A percentile compares a stretch with the other conserved stretches of the same genome.
These are phyloP conservation scores for Adrianichthys oophorus DNA, from an alignment of 2,797 vertebrate genomes.

Conservation along the genomic window DNA sequence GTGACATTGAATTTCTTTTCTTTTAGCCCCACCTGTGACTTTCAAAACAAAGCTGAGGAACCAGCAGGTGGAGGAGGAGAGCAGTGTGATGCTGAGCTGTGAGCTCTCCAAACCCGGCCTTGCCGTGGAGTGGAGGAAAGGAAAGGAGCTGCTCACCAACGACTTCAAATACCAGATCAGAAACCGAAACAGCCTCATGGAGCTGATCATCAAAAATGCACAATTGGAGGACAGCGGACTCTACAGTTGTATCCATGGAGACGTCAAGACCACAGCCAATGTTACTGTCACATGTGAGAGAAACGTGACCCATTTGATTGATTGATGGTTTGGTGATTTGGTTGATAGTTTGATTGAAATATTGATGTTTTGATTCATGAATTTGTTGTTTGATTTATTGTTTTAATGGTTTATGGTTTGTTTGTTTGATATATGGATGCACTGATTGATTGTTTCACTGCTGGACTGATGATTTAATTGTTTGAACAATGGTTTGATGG, in stretches of 20 bases:
- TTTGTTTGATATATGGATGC: too few species aligned
- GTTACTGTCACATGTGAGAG: conserved; percentile 86
- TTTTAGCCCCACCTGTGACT: conserved; percentile 72
- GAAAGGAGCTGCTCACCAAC: conserved; percentile 71
- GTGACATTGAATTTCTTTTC: not conserved
- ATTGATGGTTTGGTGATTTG: too few species aligned
- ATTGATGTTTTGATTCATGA: too few species aligned
- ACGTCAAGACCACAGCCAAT: conserved; percentile 81
- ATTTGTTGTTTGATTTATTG: too few species aligned
- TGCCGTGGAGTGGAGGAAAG: conserved; percentile 87
- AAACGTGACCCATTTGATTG: not conserved
- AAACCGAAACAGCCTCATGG: conserved; percentile 71
- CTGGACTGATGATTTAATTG: too few species aligned
- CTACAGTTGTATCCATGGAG: conserved; percentile 84
- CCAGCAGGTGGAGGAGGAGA: conserved; percentile 82
- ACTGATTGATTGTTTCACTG: too few species aligned
- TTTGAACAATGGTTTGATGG: too few species aligned
- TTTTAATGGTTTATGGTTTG: too few species aligned
- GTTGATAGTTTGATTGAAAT: too few species aligned
- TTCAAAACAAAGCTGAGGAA: conserved; percentile 83
- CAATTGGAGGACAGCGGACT: conserved; percentile 84
- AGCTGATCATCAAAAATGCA: conserved; percentile 82
- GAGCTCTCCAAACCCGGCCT: conserved; percentile 81
- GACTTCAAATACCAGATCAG: conserved; percentile 86
- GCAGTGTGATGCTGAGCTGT: conserved; percentile 76